Evolutionary conservation across 1,140 invertebrate species (phyloP), one percentile per base, ranked within the genome.

Genomic region (Drosophila sulfurigaster): DNA sequence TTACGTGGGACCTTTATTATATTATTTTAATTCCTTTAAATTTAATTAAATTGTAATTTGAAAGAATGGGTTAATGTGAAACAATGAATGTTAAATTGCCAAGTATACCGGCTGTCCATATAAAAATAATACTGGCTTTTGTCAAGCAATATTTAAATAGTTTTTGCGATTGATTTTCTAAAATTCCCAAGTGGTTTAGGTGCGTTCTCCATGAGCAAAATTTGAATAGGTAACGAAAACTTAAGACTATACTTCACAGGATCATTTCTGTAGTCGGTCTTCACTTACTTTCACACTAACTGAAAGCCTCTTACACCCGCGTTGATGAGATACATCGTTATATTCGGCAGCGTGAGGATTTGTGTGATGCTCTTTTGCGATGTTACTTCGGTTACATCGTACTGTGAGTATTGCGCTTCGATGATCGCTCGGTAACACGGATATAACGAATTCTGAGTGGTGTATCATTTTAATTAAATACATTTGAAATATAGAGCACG

Each of bases 181-280:
- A 4, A 43, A 43, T 43, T 43, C 41, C 4, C 41, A 43, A 43
- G n/a, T 13, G 41, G 41, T 43, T 43, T 13, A 3, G n/a, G 41
- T 5, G 3, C 41, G 41, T n/a, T n/a, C 4, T 13, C 3, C n/a
- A 43, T 43, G 11, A 43, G 41, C n/a, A 13, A 3, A 3, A 3
- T 11, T 7, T 43, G 2, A n/a, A 43, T 43, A 5, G n/a, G 5
- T 0, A 43, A 4, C 4, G 5, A 43, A 43, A 43, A 43, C 1
- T 43, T 43, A 43, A 43, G 41, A 43, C 41, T 43, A 43, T 43
- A 43, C 41, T 43, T 43, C 41, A 43, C 41, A 43, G 41, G 41
- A 43, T 43, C 41, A 43, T 43, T 43, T 43, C 41, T 43, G 41
- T 43, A 43, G 41, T 43, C 41, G 13, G 41, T 43, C 41, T 43